These are phyloP conservation scores for Pyrrhopygopsis socrates DNA, from an alignment of 2,888 invertebrate genomes.

Conservation along the genomic window DNA sequence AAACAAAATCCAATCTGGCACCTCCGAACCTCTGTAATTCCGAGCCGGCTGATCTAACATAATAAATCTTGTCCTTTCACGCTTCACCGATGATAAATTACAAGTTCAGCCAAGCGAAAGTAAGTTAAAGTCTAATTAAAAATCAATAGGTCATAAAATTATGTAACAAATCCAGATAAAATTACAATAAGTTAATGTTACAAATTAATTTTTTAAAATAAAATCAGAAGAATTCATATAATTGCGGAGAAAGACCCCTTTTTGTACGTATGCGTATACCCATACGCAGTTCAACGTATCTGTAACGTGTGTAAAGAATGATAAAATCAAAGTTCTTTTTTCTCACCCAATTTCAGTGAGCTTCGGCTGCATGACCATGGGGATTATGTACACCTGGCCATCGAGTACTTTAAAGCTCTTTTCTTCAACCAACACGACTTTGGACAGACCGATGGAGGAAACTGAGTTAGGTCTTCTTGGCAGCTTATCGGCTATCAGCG, in stretches of 20 bases:
- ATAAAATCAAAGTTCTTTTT: too few species aligned
- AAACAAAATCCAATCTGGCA: conserved; percentile 43
- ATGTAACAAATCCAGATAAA: too few species aligned
- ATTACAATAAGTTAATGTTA: too few species aligned
- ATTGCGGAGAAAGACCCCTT: too few species aligned
- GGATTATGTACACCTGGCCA: conserved; percentile 90
- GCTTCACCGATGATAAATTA: conserved; percentile 81
- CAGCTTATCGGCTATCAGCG: conserved; percentile 90
- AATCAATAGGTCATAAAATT: too few species aligned
- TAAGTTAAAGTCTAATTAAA: too few species aligned
- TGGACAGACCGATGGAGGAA: conserved; percentile 90
- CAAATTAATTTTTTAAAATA: too few species aligned
- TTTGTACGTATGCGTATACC: too few species aligned
- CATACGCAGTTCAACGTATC: too few species aligned
- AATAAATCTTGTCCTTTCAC: conserved; percentile 84
- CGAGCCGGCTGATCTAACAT: conserved; percentile 81
- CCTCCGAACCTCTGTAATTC: conserved; percentile 66
- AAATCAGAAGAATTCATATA: too few species aligned
- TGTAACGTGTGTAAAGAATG: too few species aligned
- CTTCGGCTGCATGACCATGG: conserved; percentile 89
- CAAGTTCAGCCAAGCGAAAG: conserved; percentile 37
- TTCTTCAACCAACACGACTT: conserved; percentile 89
- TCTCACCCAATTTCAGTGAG: conserved; percentile 90
- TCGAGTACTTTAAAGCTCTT: conserved; percentile 90
- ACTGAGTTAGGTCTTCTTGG: conserved; percentile 89